Evolutionary conservation across 53 echinoderm and acorn worm genomes (phyloP), one percentile per base, ranked within the genome.

Genomic region (Crossaster papposus): DNA sequence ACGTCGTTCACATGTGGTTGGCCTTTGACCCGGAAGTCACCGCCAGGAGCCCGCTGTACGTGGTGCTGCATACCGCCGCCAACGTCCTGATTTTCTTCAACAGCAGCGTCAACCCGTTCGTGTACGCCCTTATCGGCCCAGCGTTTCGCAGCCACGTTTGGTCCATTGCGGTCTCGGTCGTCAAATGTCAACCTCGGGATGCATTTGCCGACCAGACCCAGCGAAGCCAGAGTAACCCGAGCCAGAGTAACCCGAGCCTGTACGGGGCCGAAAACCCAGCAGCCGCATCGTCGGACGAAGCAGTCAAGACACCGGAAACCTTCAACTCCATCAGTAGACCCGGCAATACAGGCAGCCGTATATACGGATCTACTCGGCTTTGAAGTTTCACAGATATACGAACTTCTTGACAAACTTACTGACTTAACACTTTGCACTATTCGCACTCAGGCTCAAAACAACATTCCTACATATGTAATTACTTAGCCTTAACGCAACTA

Each of bases 71-170:
- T 20, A 85, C 85, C 12, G 91, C 91, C 79, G 85, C 91, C 70
- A 91, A 91, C 78, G 79, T 91, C 33, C 70, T 91, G 35, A 65
- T 91, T 24, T 91, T 91, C 36, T 55, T 91, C 11, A 91, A 91
- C 79, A 91, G 91, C 28, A 77, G 76, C 31, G 77, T 70, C 0
- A 91, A 91, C 54, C 91, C 91, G 29, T 91, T 91, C 32, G 65
- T 91, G 9, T 91, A 91, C 36, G 74, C 91, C 26, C 79, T 91
- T 14, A 81, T 54, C 36, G 91, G 91, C n/a, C 72, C 78, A 11
- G 76, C 84, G 0, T 91, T 85, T 53, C 68, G 91, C 20, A 68
- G n/a, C 4, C 91, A 85, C 85, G 5, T 79, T 12, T 65, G 65
- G 77, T 14, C 0, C 28, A 80, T 80, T 65, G 83, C 83, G n/a